A percentile compares a stretch with the other conserved stretches of the same genome.
These are phyloP conservation scores for Eospalax fontanierii DNA, from an alignment of 2,797 vertebrate species.

Conservation along the genomic window DNA sequence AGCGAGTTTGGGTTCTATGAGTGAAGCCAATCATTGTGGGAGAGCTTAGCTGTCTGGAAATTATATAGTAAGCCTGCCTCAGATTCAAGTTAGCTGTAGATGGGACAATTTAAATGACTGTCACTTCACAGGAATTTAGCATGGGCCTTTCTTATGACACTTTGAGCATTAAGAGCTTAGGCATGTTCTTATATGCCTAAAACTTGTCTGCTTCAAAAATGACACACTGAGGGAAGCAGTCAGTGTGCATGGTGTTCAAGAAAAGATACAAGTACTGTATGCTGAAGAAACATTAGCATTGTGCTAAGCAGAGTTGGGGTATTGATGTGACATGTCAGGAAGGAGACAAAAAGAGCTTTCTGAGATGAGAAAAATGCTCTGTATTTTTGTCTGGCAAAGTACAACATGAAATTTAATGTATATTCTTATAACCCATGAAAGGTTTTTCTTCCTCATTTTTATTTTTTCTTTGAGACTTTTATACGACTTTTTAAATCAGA, in stretches of 20 bases:
- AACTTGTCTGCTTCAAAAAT: not conserved
- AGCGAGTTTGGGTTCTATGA: not conserved
- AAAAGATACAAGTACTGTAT: not conserved
- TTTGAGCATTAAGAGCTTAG: not conserved
- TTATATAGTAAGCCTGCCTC: not conserved
- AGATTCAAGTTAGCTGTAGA: not conserved
- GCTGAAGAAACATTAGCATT: slow-evolving; percentile 12
- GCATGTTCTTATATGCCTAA: not conserved
- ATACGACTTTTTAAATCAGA: no score
- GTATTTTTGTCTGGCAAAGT: not conserved
- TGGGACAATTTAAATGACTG: not conserved
- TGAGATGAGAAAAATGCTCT: not conserved
- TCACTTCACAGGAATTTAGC: not conserved
- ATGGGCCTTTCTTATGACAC: not conserved
- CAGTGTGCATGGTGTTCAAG: not conserved
- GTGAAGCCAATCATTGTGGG: slow-evolving; percentile 38
- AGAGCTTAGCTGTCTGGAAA: not conserved
- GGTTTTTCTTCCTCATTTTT: no score
- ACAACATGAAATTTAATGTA: not conserved
- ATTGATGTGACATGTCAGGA: not conserved
- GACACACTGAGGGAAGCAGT: not conserved
- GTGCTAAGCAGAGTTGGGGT: not conserved
- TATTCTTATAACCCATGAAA: no score
- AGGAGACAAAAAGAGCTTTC: not conserved
- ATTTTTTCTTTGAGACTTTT: no score